Conservation (phyloP, 30 jellyfish, hydroid and myxozoan genomes). For the Clytia hemisphaerica region DNA sequence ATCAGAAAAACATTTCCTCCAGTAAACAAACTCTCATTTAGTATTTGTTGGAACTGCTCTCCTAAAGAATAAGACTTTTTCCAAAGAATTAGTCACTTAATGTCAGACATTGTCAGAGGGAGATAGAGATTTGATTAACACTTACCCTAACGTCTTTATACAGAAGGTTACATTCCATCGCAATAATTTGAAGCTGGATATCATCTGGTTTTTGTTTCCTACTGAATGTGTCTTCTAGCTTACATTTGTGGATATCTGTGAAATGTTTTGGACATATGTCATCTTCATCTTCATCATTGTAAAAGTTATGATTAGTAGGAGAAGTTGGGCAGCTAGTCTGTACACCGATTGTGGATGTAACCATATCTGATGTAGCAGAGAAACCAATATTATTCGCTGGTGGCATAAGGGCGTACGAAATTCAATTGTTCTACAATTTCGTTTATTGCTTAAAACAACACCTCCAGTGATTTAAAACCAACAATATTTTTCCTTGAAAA, state of each 20-base stretch:
- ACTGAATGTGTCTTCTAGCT: constrained; percentile 63
- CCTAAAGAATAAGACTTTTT: no score
- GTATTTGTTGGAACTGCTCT: neutral
- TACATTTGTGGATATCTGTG: constrained; percentile 47
- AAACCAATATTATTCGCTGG: no score
- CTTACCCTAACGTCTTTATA: constrained; percentile 72
- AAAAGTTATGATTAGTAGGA: constrained; percentile 2
- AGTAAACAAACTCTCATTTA: no score
- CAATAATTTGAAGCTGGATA: constrained; percentile 52
- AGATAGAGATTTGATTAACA: neutral
- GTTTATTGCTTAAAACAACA: no score
- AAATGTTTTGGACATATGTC: constrained; percentile 64
- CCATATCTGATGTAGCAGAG: no score
- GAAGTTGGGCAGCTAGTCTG: constrained; percentile 63
- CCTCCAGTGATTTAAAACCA: no score
- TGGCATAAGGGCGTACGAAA: no score
- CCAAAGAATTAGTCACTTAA: no score
- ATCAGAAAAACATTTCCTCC: no score
- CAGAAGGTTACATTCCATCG: constrained; percentile 76
- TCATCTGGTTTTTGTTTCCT: constrained; percentile 57
- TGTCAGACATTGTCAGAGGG: no score
- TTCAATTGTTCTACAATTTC: no score
- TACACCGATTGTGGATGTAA: constrained; percentile 54
- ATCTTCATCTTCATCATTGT: constrained; percentile 22
- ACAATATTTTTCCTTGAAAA: no score